phyloP scores from a whole-genome alignment of 2,888 invertebrate genomes.

The Leucophora obtusa region DNA sequence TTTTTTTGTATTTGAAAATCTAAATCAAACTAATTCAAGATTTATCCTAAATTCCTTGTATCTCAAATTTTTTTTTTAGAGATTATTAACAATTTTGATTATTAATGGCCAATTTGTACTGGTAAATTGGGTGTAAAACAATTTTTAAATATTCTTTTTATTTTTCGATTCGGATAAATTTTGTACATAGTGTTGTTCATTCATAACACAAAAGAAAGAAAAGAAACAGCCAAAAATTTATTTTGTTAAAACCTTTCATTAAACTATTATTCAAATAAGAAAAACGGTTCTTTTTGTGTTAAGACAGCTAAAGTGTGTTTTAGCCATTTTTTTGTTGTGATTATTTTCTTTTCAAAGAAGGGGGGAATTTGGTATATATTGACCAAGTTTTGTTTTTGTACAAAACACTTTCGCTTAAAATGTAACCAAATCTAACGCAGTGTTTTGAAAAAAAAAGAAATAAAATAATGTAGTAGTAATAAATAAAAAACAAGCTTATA shows the following conservation, averaged over 20 bases:
- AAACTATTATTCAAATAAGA: slow-evolving; percentile 67
- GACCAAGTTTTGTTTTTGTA: slow-evolving; percentile 47
- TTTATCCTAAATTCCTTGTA: too few species aligned
- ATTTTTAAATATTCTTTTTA: too few species aligned
- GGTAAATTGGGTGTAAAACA: too few species aligned
- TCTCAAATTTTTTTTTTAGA: too few species aligned
- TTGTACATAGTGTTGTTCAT: too few species aligned
- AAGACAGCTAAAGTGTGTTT: slow-evolving; percentile 6
- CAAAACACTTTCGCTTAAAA: slow-evolving; percentile 58
- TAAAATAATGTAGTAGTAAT: slow-evolving; percentile 4
- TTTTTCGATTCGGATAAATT: too few species aligned
- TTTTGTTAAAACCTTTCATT: slow-evolving; percentile 28
- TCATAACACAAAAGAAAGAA: slow-evolving; percentile 9
- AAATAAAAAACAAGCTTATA: not conserved
- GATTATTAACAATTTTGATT: too few species aligned
- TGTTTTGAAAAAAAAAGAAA: not conserved
- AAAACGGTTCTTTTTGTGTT: slow-evolving; percentile 70
- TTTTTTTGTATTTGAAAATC: too few species aligned
- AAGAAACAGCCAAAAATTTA: slow-evolving; percentile 14
- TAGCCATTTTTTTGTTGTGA: slow-evolving; percentile 3
- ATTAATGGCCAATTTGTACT: too few species aligned
- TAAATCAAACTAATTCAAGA: too few species aligned
- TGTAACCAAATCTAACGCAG: slow-evolving; percentile 45
- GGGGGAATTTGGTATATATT: slow-evolving; percentile 7
- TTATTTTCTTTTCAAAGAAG: slow-evolving; percentile 34